Conservation (phyloP, 2,888 invertebrate genomes). For the Podotricha telesiphe region DNA sequence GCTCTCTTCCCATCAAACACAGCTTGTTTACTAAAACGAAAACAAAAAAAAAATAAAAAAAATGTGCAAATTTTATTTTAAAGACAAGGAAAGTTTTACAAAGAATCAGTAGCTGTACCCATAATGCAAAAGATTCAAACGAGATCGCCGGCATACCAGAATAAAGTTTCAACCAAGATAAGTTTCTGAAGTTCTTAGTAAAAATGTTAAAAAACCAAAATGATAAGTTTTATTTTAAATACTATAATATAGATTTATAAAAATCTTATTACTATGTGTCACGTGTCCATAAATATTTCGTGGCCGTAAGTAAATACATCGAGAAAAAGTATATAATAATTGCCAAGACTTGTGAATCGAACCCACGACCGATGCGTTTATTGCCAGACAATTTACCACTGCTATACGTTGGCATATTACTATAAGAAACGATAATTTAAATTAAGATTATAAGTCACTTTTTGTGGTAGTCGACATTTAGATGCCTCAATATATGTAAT, state of each 20-base stretch:
- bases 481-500: conserved; percentile 20
- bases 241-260: no score
- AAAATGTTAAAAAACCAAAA: conserved; percentile 22
- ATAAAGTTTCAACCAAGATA: conserved; percentile 29
- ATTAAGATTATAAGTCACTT: conserved; percentile 11
- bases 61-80: conserved; percentile 11
- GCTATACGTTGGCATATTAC: neutral
- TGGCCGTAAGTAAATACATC: no score
- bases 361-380: neutral
- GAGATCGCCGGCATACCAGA: conserved; percentile 45
- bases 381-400: neutral
- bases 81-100: conserved; percentile 33
- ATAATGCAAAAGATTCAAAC: conserved; percentile 45
- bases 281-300: no score
- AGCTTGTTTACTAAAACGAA: conserved; percentile 91
- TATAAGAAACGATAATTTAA: conserved; percentile 1
- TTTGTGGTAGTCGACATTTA: conserved; percentile 14
- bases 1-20: conserved; percentile 98
- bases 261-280: no score
- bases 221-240: neutral
- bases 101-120: conserved; percentile 34
- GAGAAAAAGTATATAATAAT: no score
- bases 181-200: conserved; percentile 31
- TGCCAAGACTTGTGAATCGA: neutral
- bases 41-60: conserved; percentile 37